Percentiles rank a stretch among this genome's conserved stretches.
Conservation (phyloP, 2,113 vertebrate genomes). For the Cheirogaleus medius region DNA sequence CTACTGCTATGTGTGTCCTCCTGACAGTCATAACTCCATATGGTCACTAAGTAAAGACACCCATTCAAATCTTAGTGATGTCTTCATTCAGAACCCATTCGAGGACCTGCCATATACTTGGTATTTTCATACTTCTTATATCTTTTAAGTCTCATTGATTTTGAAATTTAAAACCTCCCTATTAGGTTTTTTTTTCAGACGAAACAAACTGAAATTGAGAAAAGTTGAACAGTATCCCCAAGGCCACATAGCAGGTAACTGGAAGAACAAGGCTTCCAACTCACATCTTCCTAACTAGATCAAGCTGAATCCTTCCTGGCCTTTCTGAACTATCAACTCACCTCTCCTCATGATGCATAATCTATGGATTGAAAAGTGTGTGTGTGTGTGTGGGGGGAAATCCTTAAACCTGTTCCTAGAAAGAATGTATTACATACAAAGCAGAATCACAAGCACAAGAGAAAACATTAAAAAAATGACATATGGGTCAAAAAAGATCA, state of each 20-base stretch:
- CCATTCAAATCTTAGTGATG: neutral
- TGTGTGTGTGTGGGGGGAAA: too few relatives aligned
- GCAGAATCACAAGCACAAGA: neutral
- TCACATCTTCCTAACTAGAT: neutral
- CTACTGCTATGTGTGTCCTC: neutral
- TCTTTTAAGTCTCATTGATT: neutral
- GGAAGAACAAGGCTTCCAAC: neutral
- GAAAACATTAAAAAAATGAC: neutral
- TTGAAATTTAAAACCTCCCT: neutral
- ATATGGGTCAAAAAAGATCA: neutral
- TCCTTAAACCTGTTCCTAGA: neutral
- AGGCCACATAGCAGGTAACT: neutral
- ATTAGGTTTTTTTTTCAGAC: neutral
- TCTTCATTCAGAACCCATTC: neutral
- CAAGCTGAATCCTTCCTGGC: neutral
- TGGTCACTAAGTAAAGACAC: neutral
- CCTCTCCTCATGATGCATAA: neutral
- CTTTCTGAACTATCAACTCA: neutral
- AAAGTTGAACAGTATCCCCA: neutral
- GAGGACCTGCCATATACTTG: neutral
- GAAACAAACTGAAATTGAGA: neutral
- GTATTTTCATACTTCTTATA: neutral
- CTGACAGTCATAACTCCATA: neutral
- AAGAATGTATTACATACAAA: neutral
- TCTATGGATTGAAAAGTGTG: neutral